Conservation (phyloP, 2,113 vertebrate species). For the Microtus montanus region DNA sequence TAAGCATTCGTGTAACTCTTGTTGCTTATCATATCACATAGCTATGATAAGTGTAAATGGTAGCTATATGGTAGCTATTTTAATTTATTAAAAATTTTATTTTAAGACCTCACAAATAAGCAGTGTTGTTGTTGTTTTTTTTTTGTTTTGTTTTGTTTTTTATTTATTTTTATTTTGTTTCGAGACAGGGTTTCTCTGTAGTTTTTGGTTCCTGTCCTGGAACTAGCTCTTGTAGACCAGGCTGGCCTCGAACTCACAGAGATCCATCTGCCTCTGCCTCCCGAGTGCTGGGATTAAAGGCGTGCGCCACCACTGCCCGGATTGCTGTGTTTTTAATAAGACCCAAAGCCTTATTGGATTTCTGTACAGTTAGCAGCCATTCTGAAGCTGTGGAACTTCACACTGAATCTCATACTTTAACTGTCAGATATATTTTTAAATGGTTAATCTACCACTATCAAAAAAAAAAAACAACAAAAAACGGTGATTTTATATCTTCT, state of each 20-base stretch:
- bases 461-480: not conserved
- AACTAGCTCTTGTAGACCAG: no score
- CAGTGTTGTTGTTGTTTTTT: no score
- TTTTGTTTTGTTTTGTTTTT: no score
- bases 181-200: no score
- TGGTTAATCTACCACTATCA: not conserved
- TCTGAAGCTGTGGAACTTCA: not conserved
- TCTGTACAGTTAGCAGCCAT: not conserved
- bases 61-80: not conserved
- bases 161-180: no score
- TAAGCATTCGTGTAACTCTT: not conserved
- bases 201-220: no score
- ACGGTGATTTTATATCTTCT: not conserved
- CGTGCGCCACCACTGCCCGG: no score
- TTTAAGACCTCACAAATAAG: not conserved
- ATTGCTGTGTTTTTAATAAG: not conserved
- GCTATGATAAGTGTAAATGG: not conserved
- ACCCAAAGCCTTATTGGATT: not conserved
- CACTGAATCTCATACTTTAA: not conserved
- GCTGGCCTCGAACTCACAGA: no score
- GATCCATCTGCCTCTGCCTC: no score
- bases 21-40: not conserved
- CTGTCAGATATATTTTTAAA: not conserved
- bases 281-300: no score
- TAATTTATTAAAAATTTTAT: not conserved